These are phyloP conservation scores for Willisornis vidua DNA, from an alignment of 2,113 vertebrate species.

Conservation along the genomic window DNA sequence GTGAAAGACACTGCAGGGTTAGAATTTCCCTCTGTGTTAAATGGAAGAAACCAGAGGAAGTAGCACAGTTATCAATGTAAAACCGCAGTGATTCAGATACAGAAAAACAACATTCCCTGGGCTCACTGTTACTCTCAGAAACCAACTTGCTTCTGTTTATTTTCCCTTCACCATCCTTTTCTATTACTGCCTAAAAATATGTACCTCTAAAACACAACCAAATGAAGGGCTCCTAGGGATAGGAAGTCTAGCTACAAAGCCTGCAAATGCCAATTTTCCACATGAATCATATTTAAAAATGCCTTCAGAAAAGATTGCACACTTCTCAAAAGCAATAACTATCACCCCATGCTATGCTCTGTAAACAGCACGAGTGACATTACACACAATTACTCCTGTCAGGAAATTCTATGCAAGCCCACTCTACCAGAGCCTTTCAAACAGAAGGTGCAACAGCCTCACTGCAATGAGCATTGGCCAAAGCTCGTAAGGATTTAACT, in stretches of 20 bases:
- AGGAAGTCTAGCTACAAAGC: background rate
- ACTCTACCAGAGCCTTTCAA: background rate
- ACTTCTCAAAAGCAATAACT: conserved; percentile 44
- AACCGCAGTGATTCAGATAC: background rate
- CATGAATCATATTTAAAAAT: conserved; percentile 32
- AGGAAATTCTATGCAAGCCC: background rate
- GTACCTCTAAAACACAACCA: background rate
- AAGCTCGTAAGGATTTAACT: background rate
- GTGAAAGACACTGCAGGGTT: background rate
- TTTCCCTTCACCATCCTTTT: background rate
- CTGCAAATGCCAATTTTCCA: conserved; percentile 25
- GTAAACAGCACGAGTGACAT: conserved; percentile 4
- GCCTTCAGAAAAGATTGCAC: background rate
- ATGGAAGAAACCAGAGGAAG: background rate
- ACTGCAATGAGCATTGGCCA: background rate
- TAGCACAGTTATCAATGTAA: background rate
- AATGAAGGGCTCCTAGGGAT: background rate
- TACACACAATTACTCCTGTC: background rate
- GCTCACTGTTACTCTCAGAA: background rate
- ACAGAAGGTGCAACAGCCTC: background rate
- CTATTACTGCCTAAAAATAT: background rate
- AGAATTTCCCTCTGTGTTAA: background rate
- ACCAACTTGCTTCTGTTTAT: background rate
- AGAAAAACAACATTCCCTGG: background rate
- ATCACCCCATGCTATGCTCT: conserved; percentile 32